Evolutionary conservation across 2,888 invertebrate genomes (phyloP).

Genomic region (Mesorhabditis spiculigera): DNA sequence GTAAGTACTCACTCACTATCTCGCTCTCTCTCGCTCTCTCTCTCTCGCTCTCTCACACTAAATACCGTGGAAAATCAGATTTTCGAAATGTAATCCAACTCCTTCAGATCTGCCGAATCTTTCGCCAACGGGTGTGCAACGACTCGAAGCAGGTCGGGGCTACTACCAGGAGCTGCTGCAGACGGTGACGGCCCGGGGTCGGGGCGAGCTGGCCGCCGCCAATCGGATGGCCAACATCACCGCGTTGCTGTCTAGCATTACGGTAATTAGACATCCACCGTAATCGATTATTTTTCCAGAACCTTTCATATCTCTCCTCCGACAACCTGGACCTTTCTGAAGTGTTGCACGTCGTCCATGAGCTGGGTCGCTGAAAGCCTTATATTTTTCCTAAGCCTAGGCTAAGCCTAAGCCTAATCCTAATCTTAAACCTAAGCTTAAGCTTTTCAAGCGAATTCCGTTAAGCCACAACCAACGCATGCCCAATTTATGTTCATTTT

Average conservation of each 20-base stretch:
- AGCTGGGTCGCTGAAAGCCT: not conserved
- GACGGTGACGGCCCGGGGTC: not conserved
- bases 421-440: slow-evolving; percentile 4
- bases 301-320: not conserved
- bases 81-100: too few relatives aligned
- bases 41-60: too few relatives aligned
- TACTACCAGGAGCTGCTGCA: not conserved
- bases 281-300: not conserved
- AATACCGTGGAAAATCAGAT: too few relatives aligned
- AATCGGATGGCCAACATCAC: slow-evolving; percentile 4
- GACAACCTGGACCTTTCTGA: not conserved
- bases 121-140: not conserved
- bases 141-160: not conserved
- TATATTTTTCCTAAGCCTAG: not conserved
- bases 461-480: not conserved
- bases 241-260: not conserved
- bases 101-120: not conserved
- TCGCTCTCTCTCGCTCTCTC: too few relatives aligned
- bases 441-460: not conserved
- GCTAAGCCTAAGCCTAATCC: slow-evolving; percentile 4
- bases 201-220: not conserved
- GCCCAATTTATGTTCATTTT: not conserved
- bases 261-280: not conserved
- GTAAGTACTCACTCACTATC: too few relatives aligned
- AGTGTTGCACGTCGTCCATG: not conserved